A percentile compares a stretch with the other conserved stretches of the same genome.
phyloP scores from a whole-genome alignment of 2,888 invertebrate genomes.

The Galeruca laticollis region DNA sequence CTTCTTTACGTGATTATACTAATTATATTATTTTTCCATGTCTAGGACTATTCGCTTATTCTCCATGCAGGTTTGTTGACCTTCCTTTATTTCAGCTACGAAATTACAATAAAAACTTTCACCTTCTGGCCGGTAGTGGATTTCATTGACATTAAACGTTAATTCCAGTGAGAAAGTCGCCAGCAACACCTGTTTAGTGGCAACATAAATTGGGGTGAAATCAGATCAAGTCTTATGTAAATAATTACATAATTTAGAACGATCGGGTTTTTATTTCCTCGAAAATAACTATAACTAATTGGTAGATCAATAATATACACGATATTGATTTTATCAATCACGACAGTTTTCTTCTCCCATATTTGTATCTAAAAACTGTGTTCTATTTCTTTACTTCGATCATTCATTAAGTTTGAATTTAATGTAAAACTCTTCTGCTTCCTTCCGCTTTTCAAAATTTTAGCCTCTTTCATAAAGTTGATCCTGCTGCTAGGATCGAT shows the following conservation, averaged over 20 bases:
- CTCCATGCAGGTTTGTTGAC: neutral
- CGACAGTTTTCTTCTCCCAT: no score
- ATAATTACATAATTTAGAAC: neutral
- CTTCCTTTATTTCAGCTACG: neutral
- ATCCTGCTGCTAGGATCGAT: no score
- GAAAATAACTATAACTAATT: no score
- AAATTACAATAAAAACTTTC: conserved; percentile 7
- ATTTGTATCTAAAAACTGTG: no score
- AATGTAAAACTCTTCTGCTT: no score
- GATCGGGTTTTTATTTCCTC: neutral
- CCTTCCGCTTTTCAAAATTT: no score
- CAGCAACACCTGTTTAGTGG: conserved; percentile 1
- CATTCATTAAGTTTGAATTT: no score
- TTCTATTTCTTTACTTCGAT: no score
- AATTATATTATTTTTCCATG: neutral
- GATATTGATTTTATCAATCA: no score
- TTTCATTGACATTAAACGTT: conserved; percentile 10
- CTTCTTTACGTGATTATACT: neutral
- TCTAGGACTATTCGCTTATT: neutral
- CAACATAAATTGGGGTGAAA: neutral
- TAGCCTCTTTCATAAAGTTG: no score
- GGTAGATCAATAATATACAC: no score
- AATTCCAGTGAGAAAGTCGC: neutral
- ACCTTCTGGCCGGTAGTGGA: neutral
- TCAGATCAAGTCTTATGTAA: neutral